These are phyloP conservation scores for Chelmon rostratus DNA, from an alignment of 2,797 vertebrate genomes.

Conservation along the genomic window DNA sequence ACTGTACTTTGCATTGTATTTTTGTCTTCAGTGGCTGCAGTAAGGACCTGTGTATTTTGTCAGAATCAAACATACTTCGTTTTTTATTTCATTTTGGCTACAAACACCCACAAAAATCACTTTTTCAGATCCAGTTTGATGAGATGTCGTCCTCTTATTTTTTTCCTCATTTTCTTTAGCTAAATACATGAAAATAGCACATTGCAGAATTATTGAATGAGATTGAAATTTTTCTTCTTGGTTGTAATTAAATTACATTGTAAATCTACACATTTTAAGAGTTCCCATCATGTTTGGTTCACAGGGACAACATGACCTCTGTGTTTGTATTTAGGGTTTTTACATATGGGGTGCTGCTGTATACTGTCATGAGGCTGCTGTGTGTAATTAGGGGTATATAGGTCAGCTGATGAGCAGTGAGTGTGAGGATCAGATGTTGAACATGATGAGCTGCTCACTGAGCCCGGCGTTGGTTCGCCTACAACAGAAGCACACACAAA, in stretches of 20 bases:
- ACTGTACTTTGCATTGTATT: neutral
- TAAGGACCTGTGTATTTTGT: neutral
- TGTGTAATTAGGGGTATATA: slow-evolving; percentile 83
- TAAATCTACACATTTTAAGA: neutral
- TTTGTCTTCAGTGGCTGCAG: neutral
- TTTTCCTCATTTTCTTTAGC: neutral
- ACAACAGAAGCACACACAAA: slow-evolving; percentile 25
- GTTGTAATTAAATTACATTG: neutral
- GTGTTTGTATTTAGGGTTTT: slow-evolving; percentile 41
- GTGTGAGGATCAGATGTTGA: slow-evolving; percentile 82
- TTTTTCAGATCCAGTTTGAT: neutral
- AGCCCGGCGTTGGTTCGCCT: slow-evolving; percentile 51
- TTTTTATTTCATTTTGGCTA: neutral
- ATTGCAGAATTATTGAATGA: neutral
- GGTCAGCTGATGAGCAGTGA: slow-evolving; percentile 85
- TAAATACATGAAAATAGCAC: neutral
- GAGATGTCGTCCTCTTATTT: neutral
- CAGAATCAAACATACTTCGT: neutral
- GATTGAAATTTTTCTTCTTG: neutral
- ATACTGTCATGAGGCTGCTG: slow-evolving; percentile 61
- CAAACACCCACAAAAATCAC: neutral
- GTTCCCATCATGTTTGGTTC: neutral
- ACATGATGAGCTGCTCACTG: slow-evolving; percentile 78
- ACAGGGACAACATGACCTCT: slow-evolving; percentile 9
- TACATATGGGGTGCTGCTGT: slow-evolving; percentile 50